A percentile compares a stretch with the other conserved stretches of the same genome.
Evolutionary conservation across 2,797 vertebrate species (phyloP).

Genomic region (Microtus agrestis): DNA sequence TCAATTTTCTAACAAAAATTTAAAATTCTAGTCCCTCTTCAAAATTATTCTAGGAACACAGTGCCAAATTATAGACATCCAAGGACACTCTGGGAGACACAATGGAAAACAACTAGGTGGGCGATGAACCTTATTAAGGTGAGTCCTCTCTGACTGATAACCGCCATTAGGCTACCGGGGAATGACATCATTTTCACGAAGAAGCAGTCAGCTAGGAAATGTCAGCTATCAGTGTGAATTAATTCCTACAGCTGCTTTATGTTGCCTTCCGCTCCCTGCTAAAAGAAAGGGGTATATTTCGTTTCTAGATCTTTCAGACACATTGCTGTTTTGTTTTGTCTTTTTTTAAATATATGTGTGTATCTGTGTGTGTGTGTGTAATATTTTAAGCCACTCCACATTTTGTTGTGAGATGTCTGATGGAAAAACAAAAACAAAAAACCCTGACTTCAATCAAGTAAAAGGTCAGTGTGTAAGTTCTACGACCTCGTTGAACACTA

Average conservation of each 20-base stretch:
- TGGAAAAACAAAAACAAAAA: slow-evolving; percentile 21
- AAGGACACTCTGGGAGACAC: slow-evolving; percentile 64
- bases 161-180: slow-evolving; percentile 57
- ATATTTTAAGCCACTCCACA: slow-evolving; percentile 48
- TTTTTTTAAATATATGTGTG: background rate
- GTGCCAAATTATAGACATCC: slow-evolving; percentile 52
- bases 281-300: slow-evolving; percentile 74
- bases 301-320: slow-evolving; percentile 74
- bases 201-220: slow-evolving; percentile 77
- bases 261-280: slow-evolving; percentile 55
- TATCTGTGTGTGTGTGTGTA: too few relatives aligned
- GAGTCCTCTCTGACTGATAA: slow-evolving; percentile 34
- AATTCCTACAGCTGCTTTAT: slow-evolving; percentile 69
- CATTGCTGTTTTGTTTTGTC: slow-evolving; percentile 54
- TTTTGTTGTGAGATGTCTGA: slow-evolving; percentile 71
- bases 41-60: slow-evolving; percentile 65
- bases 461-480: slow-evolving; percentile 73
- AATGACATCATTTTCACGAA: slow-evolving; percentile 76
- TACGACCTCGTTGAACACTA: slow-evolving; percentile 74
- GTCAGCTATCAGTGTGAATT: slow-evolving; percentile 69
- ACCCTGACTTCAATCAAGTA: slow-evolving; percentile 52
- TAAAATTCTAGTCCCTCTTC: slow-evolving; percentile 38
- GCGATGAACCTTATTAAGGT: slow-evolving; percentile 37
- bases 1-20: slow-evolving; percentile 57
- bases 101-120: slow-evolving; percentile 5